Conservation (phyloP, 2,888 invertebrate species). For the Congeria kusceri region DNA sequence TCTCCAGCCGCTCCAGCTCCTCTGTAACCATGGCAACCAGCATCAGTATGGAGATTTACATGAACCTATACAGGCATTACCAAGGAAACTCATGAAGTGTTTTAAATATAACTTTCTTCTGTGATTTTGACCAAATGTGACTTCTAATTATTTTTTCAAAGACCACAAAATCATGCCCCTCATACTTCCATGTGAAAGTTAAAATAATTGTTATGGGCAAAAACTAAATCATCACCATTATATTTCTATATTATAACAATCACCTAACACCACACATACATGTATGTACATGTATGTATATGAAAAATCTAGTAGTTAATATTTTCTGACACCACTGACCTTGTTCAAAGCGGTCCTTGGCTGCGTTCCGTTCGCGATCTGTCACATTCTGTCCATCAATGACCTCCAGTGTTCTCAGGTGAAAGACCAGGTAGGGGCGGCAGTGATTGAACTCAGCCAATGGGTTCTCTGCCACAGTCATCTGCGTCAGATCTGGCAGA, state of each 20-base stretch:
- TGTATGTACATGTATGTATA: neutral
- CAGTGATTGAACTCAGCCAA: slow-evolving; percentile 81
- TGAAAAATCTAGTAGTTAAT: neutral
- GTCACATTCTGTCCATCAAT: slow-evolving; percentile 80
- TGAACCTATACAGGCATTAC: too few relatives aligned
- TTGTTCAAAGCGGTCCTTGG: slow-evolving; percentile 82
- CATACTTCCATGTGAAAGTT: too few relatives aligned
- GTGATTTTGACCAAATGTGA: too few relatives aligned
- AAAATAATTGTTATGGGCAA: too few relatives aligned
- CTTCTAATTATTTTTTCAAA: too few relatives aligned
- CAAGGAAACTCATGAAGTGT: too few relatives aligned
- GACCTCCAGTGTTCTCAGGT: slow-evolving; percentile 80
- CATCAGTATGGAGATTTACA: too few relatives aligned
- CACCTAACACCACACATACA: too few relatives aligned
- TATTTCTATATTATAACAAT: too few relatives aligned
- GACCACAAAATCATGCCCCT: too few relatives aligned
- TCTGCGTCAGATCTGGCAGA: slow-evolving; percentile 80
- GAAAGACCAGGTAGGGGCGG: slow-evolving; percentile 81
- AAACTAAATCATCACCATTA: too few relatives aligned
- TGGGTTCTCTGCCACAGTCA: slow-evolving; percentile 82
- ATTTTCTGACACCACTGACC: slow-evolving; percentile 64
- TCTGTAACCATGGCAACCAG: slow-evolving; percentile 64
- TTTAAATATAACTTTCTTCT: too few relatives aligned
- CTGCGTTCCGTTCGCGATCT: slow-evolving; percentile 76
- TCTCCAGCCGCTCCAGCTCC: slow-evolving; percentile 79